Percentiles rank a stretch among this genome's conserved stretches.
Conservation (phyloP, 2,797 vertebrate genomes). For the Pangasius mekongensis region DNA sequence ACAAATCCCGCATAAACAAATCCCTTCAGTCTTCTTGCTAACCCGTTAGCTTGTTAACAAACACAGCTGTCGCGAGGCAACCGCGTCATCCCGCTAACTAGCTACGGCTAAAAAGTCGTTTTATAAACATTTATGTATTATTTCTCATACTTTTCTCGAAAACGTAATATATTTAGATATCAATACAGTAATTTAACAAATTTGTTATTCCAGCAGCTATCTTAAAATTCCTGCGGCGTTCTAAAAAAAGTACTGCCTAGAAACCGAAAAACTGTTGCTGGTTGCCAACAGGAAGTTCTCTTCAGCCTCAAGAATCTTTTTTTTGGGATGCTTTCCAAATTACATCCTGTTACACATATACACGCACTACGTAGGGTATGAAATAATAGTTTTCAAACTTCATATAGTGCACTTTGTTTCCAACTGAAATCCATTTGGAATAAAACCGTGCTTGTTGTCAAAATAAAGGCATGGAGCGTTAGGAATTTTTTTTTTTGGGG, state of each 20-base stretch:
- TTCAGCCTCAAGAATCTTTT: not conserved
- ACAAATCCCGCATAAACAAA: not conserved
- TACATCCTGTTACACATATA: not conserved
- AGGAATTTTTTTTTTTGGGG: not conserved
- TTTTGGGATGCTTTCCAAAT: not conserved
- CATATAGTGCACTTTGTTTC: not conserved
- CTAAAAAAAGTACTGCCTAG: conserved; percentile 53
- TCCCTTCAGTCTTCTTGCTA: not conserved
- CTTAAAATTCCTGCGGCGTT: not conserved
- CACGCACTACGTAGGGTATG: not conserved
- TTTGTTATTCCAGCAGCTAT: not conserved
- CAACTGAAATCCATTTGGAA: not conserved
- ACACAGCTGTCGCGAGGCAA: not conserved
- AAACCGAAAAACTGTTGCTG: conserved; percentile 61
- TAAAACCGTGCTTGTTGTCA: not conserved
- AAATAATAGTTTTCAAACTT: conserved; percentile 10
- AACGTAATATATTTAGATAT: not conserved
- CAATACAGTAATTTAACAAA: not conserved
- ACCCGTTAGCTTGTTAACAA: conserved; percentile 15
- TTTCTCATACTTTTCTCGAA: not conserved
- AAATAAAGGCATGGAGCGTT: conserved; percentile 14
- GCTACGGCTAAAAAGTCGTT: not conserved
- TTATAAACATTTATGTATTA: too few species aligned
- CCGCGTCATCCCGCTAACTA: not conserved
- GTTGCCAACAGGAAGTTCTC: conserved; percentile 73